Evolutionary conservation across 2,888 invertebrate genomes (phyloP), one percentile per base, ranked within the genome.

Genomic region (Chironomus riparius): DNA sequence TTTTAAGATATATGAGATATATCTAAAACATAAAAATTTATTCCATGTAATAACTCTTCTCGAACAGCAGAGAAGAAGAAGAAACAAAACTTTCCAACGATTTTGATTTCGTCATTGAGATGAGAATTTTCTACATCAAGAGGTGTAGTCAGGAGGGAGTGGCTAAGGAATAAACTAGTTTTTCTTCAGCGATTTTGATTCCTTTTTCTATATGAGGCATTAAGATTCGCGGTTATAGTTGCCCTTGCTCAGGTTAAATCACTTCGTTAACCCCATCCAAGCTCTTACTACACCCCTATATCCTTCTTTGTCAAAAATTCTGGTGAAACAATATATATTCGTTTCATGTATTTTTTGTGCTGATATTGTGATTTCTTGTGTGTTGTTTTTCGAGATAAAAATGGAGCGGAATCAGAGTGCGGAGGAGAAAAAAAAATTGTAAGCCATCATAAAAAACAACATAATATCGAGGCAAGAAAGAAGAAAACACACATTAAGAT

Each of bases 31-130:
- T 15, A 70, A 70, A 18, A 48, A 72, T 18, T 50, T 48, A 50
- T 56, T 38, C 28, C 28, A 28, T 72, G 62, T 72, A 72, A 72
- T 72, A 72, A 72, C 72, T 72, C 72, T 71, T 15, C 48, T 62
- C 28, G 15, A 56, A 7, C 56, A 38, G 38, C 38, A 38, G 1
- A 5, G 15, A 56, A 18, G 15, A 56, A 18, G 15, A 15, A 56
- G 50, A 50, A 50, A 50, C 7, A 56, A 38, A 38, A 56, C n/a
- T 56, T 56, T 56, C 48, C 22, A 72, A 68, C 47, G 38, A 74
- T 68, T 74, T 74, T 74, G 21, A 68, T 68, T 74, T 71, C 38
- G 56, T 56, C 18, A 15, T 18, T 56, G 56, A 18, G 56, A 56
- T 56, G 47, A n/a, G 18, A 47, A 5, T 68, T 74, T 62, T 48